Evolutionary conservation across 2,797 vertebrate species (phyloP).

Genomic region (Gallinago stenura): DNA sequence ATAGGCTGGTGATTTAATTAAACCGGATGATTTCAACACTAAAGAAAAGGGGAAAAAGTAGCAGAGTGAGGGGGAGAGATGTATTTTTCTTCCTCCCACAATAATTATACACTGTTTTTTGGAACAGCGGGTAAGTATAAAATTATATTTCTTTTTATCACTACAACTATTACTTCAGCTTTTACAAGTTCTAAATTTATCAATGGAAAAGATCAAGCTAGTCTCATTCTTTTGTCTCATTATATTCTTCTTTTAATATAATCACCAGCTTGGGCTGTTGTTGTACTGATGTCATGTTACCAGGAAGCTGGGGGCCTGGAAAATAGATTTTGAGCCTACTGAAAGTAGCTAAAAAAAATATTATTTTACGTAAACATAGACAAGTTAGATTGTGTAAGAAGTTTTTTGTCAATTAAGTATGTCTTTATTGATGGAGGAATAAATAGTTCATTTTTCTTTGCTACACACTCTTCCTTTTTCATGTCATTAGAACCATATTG

Average conservation of each 20-base stretch:
- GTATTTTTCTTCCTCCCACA: slow-evolving; percentile 55
- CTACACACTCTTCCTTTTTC: not conserved
- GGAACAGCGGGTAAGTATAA: not conserved
- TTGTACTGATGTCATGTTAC: slow-evolving; percentile 60
- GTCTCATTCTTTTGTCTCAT: slow-evolving; percentile 45
- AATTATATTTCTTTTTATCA: slow-evolving; percentile 59
- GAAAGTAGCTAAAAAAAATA: slow-evolving; percentile 12
- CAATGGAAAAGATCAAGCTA: slow-evolving; percentile 68
- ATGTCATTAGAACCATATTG: not conserved
- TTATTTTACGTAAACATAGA: slow-evolving; percentile 44
- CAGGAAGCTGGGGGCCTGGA: slow-evolving; percentile 59
- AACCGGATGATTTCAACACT: slow-evolving; percentile 23
- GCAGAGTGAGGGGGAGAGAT: slow-evolving; percentile 30
- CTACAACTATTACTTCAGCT: slow-evolving; percentile 62
- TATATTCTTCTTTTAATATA: slow-evolving; percentile 65
- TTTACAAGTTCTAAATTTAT: slow-evolving; percentile 75
- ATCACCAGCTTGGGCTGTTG: slow-evolving; percentile 57
- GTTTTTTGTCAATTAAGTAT: slow-evolving; percentile 15
- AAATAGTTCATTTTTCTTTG: not conserved
- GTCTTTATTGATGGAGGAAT: not conserved
- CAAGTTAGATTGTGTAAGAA: not conserved
- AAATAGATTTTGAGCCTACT: slow-evolving; percentile 34
- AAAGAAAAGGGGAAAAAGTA: slow-evolving; percentile 13
- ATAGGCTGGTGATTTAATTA: slow-evolving; percentile 57
- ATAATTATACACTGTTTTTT: slow-evolving; percentile 27